phyloP scores from a whole-genome alignment of 2,113 vertebrate species.

The Mesoclemmys tuberculata region DNA sequence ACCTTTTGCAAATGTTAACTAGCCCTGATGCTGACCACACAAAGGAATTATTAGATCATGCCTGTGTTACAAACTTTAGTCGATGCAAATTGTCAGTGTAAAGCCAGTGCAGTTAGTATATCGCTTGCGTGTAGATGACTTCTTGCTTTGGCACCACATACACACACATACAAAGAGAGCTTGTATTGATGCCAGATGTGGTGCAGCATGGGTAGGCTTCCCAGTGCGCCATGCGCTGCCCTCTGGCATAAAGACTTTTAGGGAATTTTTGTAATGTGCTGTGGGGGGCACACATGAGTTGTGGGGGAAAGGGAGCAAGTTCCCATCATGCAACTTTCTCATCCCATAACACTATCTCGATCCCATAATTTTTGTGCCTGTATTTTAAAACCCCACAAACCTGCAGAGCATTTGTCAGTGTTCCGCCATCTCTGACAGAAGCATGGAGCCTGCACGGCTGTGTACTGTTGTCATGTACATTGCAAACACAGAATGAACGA shows the following conservation, averaged over 20 bases:
- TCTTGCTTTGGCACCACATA: neutral
- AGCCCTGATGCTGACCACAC: slow-evolving; percentile 3
- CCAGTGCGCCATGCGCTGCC: neutral
- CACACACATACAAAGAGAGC: neutral
- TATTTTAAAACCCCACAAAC: neutral
- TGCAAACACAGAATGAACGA: neutral
- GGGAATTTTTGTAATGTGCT: neutral
- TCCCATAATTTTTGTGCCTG: neutral
- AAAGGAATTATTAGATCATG: neutral
- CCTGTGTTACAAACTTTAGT: neutral
- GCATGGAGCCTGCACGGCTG: neutral
- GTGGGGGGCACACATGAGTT: neutral
- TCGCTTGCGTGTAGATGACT: neutral
- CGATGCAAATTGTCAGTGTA: neutral
- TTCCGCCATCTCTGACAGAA: neutral
- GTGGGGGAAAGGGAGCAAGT: neutral
- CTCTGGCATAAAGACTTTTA: neutral
- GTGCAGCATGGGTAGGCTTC: neutral
- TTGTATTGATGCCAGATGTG: neutral
- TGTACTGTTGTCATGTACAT: neutral
- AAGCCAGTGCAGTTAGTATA: neutral
- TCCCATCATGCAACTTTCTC: neutral
- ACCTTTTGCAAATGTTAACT: neutral
- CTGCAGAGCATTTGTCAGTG: neutral
- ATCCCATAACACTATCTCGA: neutral